A percentile compares a stretch with the other conserved stretches of the same genome.
These are phyloP conservation scores for Seriola quinqueradiata DNA, from an alignment of 2,113 vertebrate genomes.

Conservation along the genomic window DNA sequence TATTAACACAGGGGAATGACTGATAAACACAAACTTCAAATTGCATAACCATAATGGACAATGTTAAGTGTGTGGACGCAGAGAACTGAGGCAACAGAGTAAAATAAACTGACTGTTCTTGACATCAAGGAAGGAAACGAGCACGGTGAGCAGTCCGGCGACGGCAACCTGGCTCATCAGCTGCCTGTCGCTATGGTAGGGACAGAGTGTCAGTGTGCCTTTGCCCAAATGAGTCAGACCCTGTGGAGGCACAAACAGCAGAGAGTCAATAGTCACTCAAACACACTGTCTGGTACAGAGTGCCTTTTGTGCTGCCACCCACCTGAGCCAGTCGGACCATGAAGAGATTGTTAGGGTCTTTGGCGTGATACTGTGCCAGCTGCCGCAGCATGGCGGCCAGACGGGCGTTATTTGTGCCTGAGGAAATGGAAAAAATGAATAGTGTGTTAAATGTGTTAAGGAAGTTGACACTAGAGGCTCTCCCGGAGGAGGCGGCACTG, in stretches of 20 bases:
- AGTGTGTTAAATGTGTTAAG: slow-evolving; percentile 7
- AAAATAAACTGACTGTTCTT: slow-evolving; percentile 93
- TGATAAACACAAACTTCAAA: background rate
- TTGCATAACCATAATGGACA: background rate
- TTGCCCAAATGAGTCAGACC: slow-evolving; percentile 98
- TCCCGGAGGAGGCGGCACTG: background rate
- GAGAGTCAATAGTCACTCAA: slow-evolving; percentile 33
- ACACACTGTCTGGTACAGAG: slow-evolving; percentile 14
- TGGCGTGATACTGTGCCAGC: slow-evolving; percentile 97
- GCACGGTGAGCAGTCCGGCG: slow-evolving; percentile 94
- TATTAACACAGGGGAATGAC: background rate
- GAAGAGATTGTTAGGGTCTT: slow-evolving; percentile 99
- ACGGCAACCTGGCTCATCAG: slow-evolving; percentile 99
- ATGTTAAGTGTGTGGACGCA: background rate
- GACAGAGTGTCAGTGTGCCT: slow-evolving; percentile 97
- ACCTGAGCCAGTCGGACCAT: slow-evolving; percentile 99
- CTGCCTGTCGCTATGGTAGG: slow-evolving; percentile 98
- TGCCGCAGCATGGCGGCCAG: slow-evolving; percentile 97
- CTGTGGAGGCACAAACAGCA: slow-evolving; percentile 76
- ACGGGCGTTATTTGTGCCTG: slow-evolving; percentile 97
- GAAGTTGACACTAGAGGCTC: background rate
- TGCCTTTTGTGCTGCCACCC: slow-evolving; percentile 43
- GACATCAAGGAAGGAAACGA: slow-evolving; percentile 97
- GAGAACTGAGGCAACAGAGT: background rate
- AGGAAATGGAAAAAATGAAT: slow-evolving; percentile 31